Evolutionary conservation across 2,113 vertebrate species (phyloP).

Genomic region (Paradoxurus hermaphroditus): DNA sequence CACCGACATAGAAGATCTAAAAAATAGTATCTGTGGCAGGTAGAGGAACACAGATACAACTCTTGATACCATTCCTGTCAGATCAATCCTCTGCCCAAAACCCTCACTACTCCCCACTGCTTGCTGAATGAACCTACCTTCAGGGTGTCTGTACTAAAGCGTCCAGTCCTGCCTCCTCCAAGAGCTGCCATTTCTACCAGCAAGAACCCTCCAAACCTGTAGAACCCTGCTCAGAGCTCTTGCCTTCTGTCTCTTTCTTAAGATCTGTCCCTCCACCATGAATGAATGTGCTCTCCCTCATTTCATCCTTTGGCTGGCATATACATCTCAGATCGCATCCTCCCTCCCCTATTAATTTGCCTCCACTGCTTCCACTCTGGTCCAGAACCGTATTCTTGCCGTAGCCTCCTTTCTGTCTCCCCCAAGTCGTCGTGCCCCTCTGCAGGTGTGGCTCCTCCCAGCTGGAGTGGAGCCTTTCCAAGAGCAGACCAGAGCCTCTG

Average conservation of each 20-base stretch:
- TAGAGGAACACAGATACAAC: neutral
- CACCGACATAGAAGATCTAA: neutral
- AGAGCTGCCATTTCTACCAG: neutral
- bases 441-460: fast-evolving
- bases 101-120: neutral
- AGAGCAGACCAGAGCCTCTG: neutral
- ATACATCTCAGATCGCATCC: neutral
- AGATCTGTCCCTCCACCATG: neutral
- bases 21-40: neutral
- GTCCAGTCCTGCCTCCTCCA: no score
- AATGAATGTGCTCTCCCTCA: no score
- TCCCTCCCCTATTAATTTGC: neutral
- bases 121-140: neutral
- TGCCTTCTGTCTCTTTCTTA: neutral
- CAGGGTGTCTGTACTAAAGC: neutral
- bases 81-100: neutral
- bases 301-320: neutral
- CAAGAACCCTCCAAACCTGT: neutral
- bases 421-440: no score
- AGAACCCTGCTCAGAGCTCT: neutral
- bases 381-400: neutral
- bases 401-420: neutral
- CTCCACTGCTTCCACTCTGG: neutral
- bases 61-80: neutral
- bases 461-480: fast-evolving